Percentiles rank a stretch among this genome's conserved stretches.
Evolutionary conservation across 1,140 invertebrate genomes (phyloP).

Genomic region (Dendrolimus punctatus): DNA sequence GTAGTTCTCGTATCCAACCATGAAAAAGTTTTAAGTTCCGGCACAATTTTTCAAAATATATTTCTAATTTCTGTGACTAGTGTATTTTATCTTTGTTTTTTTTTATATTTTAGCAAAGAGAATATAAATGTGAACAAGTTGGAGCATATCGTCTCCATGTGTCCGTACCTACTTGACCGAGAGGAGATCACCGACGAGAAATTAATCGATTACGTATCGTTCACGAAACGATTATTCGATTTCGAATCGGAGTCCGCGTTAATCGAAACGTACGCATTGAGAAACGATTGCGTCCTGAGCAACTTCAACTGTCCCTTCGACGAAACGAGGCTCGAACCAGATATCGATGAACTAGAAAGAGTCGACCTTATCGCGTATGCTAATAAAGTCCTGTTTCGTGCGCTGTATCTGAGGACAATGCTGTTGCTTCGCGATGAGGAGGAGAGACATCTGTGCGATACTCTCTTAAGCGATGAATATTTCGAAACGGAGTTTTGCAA

Average conservation of each 20-base stretch:
- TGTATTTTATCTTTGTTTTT: too few relatives aligned
- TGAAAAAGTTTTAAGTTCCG: too few relatives aligned
- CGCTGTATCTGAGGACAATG: constrained; percentile 22
- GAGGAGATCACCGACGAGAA: constrained; percentile 4
- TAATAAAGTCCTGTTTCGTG: constrained; percentile 22
- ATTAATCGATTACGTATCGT: constrained; percentile 5
- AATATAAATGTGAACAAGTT: constrained; percentile 23
- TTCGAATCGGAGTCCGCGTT: constrained; percentile 1
- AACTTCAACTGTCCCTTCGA: constrained; percentile 33
- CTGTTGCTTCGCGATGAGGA: constrained; percentile 14
- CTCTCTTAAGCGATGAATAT: constrained; percentile 16
- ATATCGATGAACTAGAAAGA: constrained; percentile 7
- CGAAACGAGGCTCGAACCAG: constrained; percentile 12
- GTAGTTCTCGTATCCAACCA: too few relatives aligned
- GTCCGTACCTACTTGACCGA: constrained; percentile 15
- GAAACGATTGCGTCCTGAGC: constrained; percentile 23
- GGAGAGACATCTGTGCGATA: constrained; percentile 14
- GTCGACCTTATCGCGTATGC: constrained; percentile 15
- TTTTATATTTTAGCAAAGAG: constrained; percentile 25
- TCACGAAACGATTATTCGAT: constrained; percentile 16
- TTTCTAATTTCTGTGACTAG: too few relatives aligned
- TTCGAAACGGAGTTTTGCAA: constrained; percentile 19
- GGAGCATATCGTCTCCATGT: constrained; percentile 29
- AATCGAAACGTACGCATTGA: constrained; percentile 21
- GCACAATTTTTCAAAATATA: too few relatives aligned